These are phyloP conservation scores for Aspidapion aeneum DNA, from an alignment of 2,888 invertebrate species.

Conservation along the genomic window DNA sequence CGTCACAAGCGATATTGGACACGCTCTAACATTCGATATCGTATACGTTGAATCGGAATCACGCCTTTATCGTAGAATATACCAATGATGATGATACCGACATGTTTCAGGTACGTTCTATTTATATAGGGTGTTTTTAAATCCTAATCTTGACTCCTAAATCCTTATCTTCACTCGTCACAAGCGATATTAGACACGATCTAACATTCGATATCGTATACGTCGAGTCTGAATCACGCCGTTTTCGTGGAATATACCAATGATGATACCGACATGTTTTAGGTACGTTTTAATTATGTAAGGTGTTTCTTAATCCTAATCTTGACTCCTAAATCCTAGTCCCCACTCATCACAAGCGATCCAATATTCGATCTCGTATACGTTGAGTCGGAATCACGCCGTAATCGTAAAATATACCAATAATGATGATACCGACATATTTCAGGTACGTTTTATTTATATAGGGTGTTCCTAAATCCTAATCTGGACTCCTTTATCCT, in stretches of 20 bases:
- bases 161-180: too few relatives aligned
- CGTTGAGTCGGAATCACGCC: slow-evolving; percentile 92
- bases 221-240: too few relatives aligned
- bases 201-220: too few relatives aligned
- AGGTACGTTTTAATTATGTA: too few relatives aligned
- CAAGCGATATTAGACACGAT: too few relatives aligned
- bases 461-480: too few relatives aligned
- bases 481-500: too few relatives aligned
- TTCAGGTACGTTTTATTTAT: slow-evolving; percentile 80
- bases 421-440: slow-evolving; percentile 98
- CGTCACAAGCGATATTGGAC: slow-evolving; percentile 92
- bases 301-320: too few relatives aligned
- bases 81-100: slow-evolving; percentile 93
- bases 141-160: too few relatives aligned
- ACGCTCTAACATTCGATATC: slow-evolving; percentile 94
- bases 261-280: too few relatives aligned
- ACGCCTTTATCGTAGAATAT: slow-evolving; percentile 98
- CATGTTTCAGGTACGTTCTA: slow-evolving; percentile 93
- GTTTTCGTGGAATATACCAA: too few relatives aligned
- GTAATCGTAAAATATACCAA: slow-evolving; percentile 97
- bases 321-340: too few relatives aligned
- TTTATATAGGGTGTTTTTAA: background rate
- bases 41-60: slow-evolving; percentile 92
- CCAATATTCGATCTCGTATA: slow-evolving; percentile 96
- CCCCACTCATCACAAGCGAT: slow-evolving; percentile 93